phyloP scores from a whole-genome alignment of 2,113 vertebrate species.

The Solea solea region DNA sequence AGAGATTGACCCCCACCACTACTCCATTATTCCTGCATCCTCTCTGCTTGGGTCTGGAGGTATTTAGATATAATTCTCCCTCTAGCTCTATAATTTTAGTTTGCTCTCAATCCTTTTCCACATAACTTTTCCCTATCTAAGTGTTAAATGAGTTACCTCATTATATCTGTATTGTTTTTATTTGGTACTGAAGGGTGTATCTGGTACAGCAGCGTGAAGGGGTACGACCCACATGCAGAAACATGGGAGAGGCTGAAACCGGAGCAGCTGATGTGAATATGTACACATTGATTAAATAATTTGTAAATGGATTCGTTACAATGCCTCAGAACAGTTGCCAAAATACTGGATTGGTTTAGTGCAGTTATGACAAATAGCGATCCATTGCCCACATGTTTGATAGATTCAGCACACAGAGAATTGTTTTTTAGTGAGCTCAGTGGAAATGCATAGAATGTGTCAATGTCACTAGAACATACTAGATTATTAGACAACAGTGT shows the following conservation, averaged over 20 bases:
- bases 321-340: constrained; percentile 62
- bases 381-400: constrained; percentile 27
- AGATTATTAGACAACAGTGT: constrained; percentile 23
- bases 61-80: constrained; percentile 44
- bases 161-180: constrained; percentile 7
- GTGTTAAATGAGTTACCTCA: constrained; percentile 21
- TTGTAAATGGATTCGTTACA: constrained; percentile 49
- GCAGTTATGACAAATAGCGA: constrained; percentile 40
- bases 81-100: constrained; percentile 5
- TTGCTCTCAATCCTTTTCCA: constrained; percentile 7
- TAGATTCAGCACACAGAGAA: constrained; percentile 16
- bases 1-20: constrained; percentile 5
- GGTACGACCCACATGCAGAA: constrained; percentile 36
- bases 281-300: constrained; percentile 44
- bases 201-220: constrained; percentile 2
- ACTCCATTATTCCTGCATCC: constrained; percentile 4
- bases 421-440: constrained; percentile 16
- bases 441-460: constrained; percentile 15
- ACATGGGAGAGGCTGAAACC: constrained; percentile 24
- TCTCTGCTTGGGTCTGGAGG: constrained; percentile 60
- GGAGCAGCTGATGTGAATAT: constrained; percentile 34
- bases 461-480: constrained; percentile 22
- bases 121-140: constrained; percentile 3
- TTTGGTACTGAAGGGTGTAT: constrained; percentile 27
- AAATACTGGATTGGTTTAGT: constrained; percentile 50